These are phyloP conservation scores for Linnaemya tessellans DNA, from an alignment of 2,888 invertebrate species.

Conservation along the genomic window DNA sequence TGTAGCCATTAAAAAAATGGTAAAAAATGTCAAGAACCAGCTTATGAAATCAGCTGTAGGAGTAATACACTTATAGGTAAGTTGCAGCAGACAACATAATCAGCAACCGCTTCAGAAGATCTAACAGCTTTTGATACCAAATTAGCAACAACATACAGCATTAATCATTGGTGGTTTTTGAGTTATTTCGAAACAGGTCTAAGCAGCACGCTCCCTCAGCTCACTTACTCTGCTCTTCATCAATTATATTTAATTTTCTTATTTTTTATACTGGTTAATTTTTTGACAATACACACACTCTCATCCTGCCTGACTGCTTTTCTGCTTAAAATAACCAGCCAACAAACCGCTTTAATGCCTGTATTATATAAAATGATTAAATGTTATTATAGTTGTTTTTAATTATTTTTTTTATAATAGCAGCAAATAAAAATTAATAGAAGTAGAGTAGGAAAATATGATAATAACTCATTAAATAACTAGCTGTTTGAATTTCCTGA, in stretches of 20 bases:
- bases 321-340: constrained; percentile 75
- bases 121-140: constrained; percentile 57
- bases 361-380: constrained; percentile 78
- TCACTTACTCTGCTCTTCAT: constrained; percentile 54
- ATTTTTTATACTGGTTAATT: constrained; percentile 54
- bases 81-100: constrained; percentile 64
- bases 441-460: constrained; percentile 52
- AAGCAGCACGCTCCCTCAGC: constrained; percentile 67
- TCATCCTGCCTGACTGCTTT: constrained; percentile 74
- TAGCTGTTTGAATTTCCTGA: too few relatives aligned
- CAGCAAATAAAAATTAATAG: constrained; percentile 54
- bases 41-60: constrained; percentile 38
- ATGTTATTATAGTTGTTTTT: constrained; percentile 72
- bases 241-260: constrained; percentile 61
- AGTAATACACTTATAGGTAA: constrained; percentile 20
- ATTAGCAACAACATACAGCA: constrained; percentile 72
- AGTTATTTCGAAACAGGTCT: constrained; percentile 70
- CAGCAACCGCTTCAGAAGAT: constrained; percentile 65
- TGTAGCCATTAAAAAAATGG: constrained; percentile 25
- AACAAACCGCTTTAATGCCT: constrained; percentile 77
- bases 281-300: constrained; percentile 65
- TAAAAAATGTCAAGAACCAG: constrained; percentile 29
- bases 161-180: constrained; percentile 71
- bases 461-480: constrained; percentile 4
- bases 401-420: constrained; percentile 39